These are phyloP conservation scores for Periophthalmodon schlosseri DNA, from an alignment of 2,113 vertebrate genomes.

Conservation along the genomic window DNA sequence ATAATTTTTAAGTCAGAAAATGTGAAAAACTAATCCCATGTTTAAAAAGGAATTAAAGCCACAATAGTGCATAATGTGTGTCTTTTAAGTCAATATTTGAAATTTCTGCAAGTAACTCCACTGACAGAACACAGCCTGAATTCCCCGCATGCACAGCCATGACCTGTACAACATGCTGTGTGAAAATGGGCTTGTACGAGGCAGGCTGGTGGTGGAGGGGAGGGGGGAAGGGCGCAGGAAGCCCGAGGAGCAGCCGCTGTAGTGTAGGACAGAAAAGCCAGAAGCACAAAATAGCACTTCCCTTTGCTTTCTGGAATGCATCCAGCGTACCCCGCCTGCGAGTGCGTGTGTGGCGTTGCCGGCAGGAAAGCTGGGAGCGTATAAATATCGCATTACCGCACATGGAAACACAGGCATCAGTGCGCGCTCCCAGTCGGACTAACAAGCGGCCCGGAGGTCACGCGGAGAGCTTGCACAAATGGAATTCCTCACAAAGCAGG, in stretches of 20 bases:
- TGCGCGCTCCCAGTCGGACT: conserved; percentile 66
- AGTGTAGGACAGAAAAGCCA: conserved; percentile 29
- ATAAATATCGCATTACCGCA: conserved; percentile 84
- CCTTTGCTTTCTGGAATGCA: conserved; percentile 67
- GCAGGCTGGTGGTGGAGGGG: conserved; percentile 9
- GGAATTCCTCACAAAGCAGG: conserved; percentile 68
- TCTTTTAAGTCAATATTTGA: too few species aligned
- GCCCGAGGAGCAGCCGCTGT: conserved; percentile 27
- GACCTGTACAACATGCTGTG: conserved; percentile 66
- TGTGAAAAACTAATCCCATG: too few species aligned
- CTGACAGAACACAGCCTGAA: too few species aligned
- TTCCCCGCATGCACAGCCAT: conserved; percentile 10
- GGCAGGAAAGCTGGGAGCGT: conserved; percentile 76
- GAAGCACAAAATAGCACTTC: conserved; percentile 52
- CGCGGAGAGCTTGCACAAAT: conserved; percentile 60
- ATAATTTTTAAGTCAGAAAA: too few species aligned
- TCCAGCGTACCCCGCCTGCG: conserved; percentile 67
- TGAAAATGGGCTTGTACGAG: conserved; percentile 35
- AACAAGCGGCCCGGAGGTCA: conserved; percentile 73
- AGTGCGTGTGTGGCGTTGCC: conserved; percentile 58
- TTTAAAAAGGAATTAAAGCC: too few species aligned
- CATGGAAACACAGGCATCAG: conserved; percentile 77
- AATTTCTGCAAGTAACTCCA: too few species aligned
- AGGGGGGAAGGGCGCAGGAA: conserved; percentile 24
- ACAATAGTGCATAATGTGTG: too few species aligned